phyloP scores from a whole-genome alignment of 2,113 vertebrate species.

The Silurus meridionalis region DNA sequence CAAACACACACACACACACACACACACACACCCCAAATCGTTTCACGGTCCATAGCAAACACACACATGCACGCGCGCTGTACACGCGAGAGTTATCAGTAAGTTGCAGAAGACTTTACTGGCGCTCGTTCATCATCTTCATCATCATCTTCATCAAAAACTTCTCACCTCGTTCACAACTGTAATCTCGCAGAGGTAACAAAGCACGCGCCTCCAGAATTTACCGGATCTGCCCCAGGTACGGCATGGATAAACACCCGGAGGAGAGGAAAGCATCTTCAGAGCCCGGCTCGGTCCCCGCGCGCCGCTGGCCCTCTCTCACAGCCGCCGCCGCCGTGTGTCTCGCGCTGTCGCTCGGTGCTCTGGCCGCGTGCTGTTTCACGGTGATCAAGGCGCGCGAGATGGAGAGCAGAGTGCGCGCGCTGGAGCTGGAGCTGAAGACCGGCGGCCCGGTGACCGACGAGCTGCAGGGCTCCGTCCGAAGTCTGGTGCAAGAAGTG shows the following conservation, averaged over 20 bases:
- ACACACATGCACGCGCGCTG: neutral
- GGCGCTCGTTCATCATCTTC: neutral
- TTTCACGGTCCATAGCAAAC: slow-evolving; percentile 21
- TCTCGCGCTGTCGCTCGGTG: slow-evolving; percentile 76
- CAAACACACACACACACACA: too few relatives aligned
- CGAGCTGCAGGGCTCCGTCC: slow-evolving; percentile 58
- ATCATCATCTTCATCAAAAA: neutral
- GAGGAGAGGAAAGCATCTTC: slow-evolving; percentile 22
- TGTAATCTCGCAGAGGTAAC: neutral
- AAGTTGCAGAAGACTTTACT: slow-evolving; percentile 9
- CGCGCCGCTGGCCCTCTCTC: slow-evolving; percentile 64
- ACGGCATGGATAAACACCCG: slow-evolving; percentile 62
- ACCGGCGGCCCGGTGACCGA: slow-evolving; percentile 61
- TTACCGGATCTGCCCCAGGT: neutral
- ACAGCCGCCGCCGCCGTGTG: slow-evolving; percentile 66
- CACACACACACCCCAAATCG: neutral
- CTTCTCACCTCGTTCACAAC: neutral
- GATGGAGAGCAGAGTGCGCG: slow-evolving; percentile 80
- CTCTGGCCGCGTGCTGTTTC: slow-evolving; percentile 78
- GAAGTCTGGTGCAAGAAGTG: slow-evolving; percentile 15
- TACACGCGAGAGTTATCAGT: slow-evolving; percentile 6
- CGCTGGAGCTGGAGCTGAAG: slow-evolving; percentile 79
- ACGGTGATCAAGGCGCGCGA: slow-evolving; percentile 81
- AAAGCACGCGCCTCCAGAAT: neutral
- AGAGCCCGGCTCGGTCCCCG: slow-evolving; percentile 33